phyloP scores from a whole-genome alignment of 1,140 invertebrate species.

The Drosophila sturtevanti region DNA sequence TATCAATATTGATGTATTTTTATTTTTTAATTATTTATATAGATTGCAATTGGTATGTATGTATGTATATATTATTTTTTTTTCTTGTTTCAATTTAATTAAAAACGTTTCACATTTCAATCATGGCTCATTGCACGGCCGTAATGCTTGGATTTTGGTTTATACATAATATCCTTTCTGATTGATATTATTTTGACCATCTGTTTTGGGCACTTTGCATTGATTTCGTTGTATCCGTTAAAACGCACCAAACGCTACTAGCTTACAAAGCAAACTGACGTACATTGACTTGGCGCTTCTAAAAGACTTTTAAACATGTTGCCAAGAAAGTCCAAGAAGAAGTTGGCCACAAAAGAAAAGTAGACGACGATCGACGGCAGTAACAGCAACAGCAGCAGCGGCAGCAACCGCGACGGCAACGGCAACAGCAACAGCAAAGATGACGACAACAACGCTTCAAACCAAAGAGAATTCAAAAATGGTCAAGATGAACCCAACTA shows the following conservation, averaged over 20 bases:
- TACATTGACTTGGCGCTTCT: constrained; percentile 60
- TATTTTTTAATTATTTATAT: constrained; percentile 17
- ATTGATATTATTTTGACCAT: constrained; percentile 30
- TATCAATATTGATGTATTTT: not conserved
- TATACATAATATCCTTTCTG: constrained; percentile 13
- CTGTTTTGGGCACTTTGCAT: constrained; percentile 36
- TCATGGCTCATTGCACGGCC: constrained; percentile 45
- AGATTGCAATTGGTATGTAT: constrained; percentile 14
- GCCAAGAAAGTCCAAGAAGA: constrained; percentile 78
- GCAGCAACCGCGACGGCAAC: not conserved
- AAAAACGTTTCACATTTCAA: constrained; percentile 47
- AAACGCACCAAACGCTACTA: constrained; percentile 75
- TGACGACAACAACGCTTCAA: constrained; percentile 29
- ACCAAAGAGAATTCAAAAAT: constrained; percentile 45
- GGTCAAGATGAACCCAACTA: constrained; percentile 56
- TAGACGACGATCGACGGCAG: constrained; percentile 31
- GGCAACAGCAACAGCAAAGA: not conserved
- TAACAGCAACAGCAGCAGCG: not conserved
- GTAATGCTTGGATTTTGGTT: constrained; percentile 24
- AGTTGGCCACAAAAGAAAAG: constrained; percentile 73
- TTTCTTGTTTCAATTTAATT: constrained; percentile 37
- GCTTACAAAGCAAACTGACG: constrained; percentile 73
- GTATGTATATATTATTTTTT: constrained; percentile 6
- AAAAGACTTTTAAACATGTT: constrained; percentile 82
- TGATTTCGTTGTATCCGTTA: constrained; percentile 41